Evolutionary conservation across 2,888 invertebrate genomes (phyloP), one percentile per base, ranked within the genome.

Genomic region (Andrena minutula): DNA sequence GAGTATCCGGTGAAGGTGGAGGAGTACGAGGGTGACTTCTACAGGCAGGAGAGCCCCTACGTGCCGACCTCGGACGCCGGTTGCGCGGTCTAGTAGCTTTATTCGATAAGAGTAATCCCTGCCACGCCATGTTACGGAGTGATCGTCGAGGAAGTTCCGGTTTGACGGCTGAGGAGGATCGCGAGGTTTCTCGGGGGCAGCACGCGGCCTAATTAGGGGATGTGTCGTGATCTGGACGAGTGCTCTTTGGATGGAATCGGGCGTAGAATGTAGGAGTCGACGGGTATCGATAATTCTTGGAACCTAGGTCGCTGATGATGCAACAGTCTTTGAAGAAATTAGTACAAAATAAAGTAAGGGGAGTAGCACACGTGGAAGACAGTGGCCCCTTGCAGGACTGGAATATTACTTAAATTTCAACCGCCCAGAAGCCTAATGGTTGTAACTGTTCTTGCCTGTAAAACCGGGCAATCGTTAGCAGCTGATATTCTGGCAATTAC

Each of bases 1-100:
- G 92, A 93, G 1, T 93, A 93, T 80, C 92, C 93, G 12, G 91
- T 93, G 23, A 94, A 94, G 85, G 89, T 94, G 79, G 94, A 94
- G 75, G 87, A 90, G 53, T 94, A 91, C 88, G 93, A 93, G 28
- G 71, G 86, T 30, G 93, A 93, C 66, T 93, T 90, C 84, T 94
- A 93, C 76, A 88, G 92, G 28, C 93, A 93, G 70, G 90, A 85
- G 60, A 92, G 91, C 75, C 89, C 93, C 0, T 93, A 90, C 83
- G 89, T 93, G 35, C 92, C 92, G 26, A 92, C 92, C 56, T 90
- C 93, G 23, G 92, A 93, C 56, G 85, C 93, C 71, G 91, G 93
- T 76, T 93, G 93, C 77, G 92, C 93, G 74, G 93, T 93, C 82
- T 93, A 93, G 92, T 83, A 82, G 69, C 71, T 82, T 74, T 82